phyloP scores from a whole-genome alignment of 2,797 vertebrate genomes.

The Propithecus perrieri region DNA sequence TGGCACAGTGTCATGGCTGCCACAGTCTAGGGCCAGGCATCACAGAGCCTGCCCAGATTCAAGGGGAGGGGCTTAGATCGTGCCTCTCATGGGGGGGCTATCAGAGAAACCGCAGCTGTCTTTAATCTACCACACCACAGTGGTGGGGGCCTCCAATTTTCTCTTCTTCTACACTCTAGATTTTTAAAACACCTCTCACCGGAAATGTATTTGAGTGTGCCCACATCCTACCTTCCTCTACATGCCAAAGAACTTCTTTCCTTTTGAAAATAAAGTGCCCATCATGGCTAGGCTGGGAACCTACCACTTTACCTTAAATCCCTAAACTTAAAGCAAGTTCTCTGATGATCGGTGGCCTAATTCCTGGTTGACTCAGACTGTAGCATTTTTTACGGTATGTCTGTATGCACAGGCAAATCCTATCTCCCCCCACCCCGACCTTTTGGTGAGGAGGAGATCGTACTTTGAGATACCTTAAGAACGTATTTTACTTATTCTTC shows the following conservation, averaged over 20 bases:
- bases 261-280: neutral
- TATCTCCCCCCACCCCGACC: no score
- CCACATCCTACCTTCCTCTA: neutral
- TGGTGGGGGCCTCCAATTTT: neutral
- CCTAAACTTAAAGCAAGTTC: neutral
- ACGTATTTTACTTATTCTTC: neutral
- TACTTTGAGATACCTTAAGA: neutral
- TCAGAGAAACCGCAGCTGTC: rapidly evolving
- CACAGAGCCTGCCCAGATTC: neutral
- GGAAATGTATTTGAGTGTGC: neutral
- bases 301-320: neutral
- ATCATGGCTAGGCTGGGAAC: rapidly evolving
- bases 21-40: rapidly evolving
- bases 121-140: rapidly evolving
- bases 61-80: rapidly evolving
- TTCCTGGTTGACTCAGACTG: neutral
- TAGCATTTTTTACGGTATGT: rapidly evolving
- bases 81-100: rapidly evolving
- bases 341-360: rapidly evolving
- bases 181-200: neutral
- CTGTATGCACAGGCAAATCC: rapidly evolving
- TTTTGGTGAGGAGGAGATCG: neutral
- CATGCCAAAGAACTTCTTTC: neutral
- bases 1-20: rapidly evolving
- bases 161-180: neutral